These are phyloP conservation scores for Apodemus agrarius DNA, from an alignment of 2,797 vertebrate genomes.

Conservation along the genomic window DNA sequence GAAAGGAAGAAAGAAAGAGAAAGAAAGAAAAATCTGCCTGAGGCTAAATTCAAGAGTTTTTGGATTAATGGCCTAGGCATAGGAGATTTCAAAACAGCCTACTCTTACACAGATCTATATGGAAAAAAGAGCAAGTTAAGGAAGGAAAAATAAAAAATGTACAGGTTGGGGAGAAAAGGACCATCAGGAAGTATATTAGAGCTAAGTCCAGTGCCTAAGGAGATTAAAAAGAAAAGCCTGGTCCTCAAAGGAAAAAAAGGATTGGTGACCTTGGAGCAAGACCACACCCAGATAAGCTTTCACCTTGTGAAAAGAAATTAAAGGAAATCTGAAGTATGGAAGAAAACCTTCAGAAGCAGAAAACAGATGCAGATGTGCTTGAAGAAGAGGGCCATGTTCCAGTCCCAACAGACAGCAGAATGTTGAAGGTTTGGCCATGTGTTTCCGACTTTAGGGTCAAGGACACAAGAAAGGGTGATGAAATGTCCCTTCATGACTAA, in stretches of 20 bases:
- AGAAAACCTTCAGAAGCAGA: background rate
- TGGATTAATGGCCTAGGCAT: background rate
- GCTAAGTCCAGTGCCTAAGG: background rate
- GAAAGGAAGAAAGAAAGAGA: accelerated
- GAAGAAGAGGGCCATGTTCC: background rate
- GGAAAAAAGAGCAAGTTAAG: background rate
- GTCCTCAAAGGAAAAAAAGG: background rate
- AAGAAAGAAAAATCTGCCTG: background rate
- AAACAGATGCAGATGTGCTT: background rate
- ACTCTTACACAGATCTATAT: background rate
- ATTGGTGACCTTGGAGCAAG: background rate
- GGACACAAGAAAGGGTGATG: background rate
- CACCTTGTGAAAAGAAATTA: background rate
- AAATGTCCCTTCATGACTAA: background rate
- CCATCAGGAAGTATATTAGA: background rate
- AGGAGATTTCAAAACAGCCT: background rate
- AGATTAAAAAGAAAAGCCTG: background rate
- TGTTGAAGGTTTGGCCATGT: background rate
- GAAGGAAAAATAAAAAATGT: background rate
- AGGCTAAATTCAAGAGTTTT: background rate
- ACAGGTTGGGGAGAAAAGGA: background rate
- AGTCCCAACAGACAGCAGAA: background rate
- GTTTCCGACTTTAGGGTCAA: background rate
- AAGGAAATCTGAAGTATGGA: background rate
- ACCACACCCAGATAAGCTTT: background rate